These are phyloP conservation scores for Haemorhous mexicanus DNA, from an alignment of 2,113 vertebrate genomes.

Conservation along the genomic window DNA sequence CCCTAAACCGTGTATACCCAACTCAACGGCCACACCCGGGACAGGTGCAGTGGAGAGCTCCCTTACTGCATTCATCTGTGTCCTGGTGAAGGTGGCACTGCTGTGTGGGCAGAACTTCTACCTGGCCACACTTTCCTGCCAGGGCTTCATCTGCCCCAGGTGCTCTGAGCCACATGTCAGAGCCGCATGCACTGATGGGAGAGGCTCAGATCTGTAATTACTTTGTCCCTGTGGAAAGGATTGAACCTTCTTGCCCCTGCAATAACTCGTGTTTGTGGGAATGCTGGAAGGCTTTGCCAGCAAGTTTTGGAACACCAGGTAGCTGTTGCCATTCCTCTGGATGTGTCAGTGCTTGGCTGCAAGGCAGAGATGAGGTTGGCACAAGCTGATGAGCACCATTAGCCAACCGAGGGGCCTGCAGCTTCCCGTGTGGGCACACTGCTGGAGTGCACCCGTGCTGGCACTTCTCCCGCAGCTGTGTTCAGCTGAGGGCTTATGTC, in stretches of 20 bases:
- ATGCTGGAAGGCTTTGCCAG: not conserved
- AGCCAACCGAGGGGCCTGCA: not conserved
- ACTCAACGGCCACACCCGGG: not conserved
- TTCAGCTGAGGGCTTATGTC: constrained; percentile 62
- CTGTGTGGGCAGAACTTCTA: not conserved
- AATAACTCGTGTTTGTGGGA: not conserved
- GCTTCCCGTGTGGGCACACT: not conserved
- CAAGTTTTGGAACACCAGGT: not conserved
- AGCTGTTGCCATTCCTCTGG: not conserved
- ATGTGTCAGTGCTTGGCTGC: not conserved
- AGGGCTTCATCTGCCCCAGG: not conserved
- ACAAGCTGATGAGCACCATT: not conserved
- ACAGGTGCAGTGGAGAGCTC: not conserved
- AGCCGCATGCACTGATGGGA: not conserved
- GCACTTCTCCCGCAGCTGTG: constrained; percentile 18
- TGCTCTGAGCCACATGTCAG: not conserved
- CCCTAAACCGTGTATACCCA: not conserved
- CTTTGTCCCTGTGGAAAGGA: not conserved
- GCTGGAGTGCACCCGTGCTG: constrained; percentile 38
- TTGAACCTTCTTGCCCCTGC: not conserved
- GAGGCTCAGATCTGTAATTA: not conserved
- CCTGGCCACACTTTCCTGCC: not conserved
- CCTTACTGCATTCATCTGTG: not conserved
- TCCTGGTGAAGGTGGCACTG: not conserved
- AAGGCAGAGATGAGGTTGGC: not conserved